Conservation (phyloP, 2,888 invertebrate genomes). For the Agrotis puta region DNA sequence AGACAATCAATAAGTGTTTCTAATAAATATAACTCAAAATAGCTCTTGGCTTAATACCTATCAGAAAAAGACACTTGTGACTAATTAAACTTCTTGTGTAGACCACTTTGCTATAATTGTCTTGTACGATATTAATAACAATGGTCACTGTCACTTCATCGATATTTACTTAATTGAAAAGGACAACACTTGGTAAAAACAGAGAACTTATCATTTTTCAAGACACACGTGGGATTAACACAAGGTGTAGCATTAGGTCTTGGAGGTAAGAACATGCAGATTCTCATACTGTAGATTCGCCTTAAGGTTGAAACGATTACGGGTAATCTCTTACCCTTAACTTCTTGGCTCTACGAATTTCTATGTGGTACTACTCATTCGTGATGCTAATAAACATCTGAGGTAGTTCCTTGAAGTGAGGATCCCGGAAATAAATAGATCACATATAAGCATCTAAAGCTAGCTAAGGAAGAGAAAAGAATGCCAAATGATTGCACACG, state of each 20-base stretch:
- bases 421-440: background rate
- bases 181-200: background rate
- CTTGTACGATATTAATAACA: slow-evolving; percentile 11
- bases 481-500: no score
- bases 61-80: slow-evolving; percentile 23
- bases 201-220: no score
- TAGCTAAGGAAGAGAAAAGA: background rate
- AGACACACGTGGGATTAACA: no score
- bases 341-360: slow-evolving; percentile 2
- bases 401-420: background rate
- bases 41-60: background rate
- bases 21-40: slow-evolving; percentile 25
- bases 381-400: background rate
- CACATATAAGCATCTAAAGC: background rate
- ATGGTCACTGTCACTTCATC: background rate
- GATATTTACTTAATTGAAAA: background rate
- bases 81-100: slow-evolving; percentile 7
- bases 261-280: background rate
- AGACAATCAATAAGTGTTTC: slow-evolving; percentile 30
- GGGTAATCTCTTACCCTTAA: slow-evolving; percentile 1
- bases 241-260: background rate
- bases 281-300: background rate
- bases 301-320: background rate
- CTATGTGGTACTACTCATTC: background rate
- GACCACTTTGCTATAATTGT: slow-evolving; percentile 13